Evolutionary conservation across 2,888 invertebrate species (phyloP).

Genomic region (Latrodectus elegans): DNA sequence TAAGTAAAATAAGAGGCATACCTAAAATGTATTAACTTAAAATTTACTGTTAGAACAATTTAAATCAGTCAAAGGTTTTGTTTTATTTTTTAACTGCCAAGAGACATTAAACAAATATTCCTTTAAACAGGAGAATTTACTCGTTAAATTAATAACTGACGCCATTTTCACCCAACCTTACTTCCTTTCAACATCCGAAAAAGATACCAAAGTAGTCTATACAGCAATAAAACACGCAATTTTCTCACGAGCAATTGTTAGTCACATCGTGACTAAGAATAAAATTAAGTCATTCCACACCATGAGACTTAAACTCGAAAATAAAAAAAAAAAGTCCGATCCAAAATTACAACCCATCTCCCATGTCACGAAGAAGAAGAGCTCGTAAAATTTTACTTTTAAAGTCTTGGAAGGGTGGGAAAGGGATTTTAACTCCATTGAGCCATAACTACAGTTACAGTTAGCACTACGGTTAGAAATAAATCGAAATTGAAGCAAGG

Average conservation of each 20-base stretch:
- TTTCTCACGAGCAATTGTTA: not conserved
- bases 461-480: slow-evolving; percentile 1
- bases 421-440: slow-evolving; percentile 22
- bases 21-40: no score
- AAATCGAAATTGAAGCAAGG: not conserved
- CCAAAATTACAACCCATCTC: not conserved
- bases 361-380: slow-evolving; percentile 21
- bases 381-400: slow-evolving; percentile 38
- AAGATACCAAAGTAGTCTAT: not conserved
- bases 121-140: not conserved
- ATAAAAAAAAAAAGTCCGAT: slow-evolving; percentile 14
- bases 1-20: no score
- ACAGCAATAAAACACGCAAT: slow-evolving; percentile 4
- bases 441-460: slow-evolving; percentile 36
- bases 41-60: no score
- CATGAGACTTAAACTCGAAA: slow-evolving; percentile 13
- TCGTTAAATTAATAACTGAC: not conserved
- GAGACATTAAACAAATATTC: no score
- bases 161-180: not conserved
- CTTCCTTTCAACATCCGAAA: not conserved
- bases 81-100: no score
- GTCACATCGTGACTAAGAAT: slow-evolving; percentile 21
- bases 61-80: no score
- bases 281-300: slow-evolving; percentile 52
- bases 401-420: not conserved